Base-by-base conservation (phyloP, 2,113 vertebrate genomes). In the Cervus canadensis region DNA sequence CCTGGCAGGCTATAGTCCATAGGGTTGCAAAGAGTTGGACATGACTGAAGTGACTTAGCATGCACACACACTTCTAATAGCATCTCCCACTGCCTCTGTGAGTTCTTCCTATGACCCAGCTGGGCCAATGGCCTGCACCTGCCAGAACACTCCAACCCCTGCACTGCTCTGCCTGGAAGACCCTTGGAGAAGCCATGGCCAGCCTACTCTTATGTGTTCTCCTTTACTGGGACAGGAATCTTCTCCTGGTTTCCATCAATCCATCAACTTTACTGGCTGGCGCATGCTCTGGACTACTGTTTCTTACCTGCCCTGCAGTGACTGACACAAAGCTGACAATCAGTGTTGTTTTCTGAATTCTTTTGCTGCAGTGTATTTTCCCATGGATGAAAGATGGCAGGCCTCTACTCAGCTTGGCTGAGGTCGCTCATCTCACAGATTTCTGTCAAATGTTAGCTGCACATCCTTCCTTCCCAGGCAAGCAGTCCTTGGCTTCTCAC, bases 391-490 rank as follows among this genome's bases (percentile, higher is more conserved):
- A 92, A 95, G 50, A 96, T 81, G 71, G 92, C 97, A 97, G 74
- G 91, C 78, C 60, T 76, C 56, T 95, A 83, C 33, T 84, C 21
- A 43, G 79, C 21, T 93, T 91, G 96, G 93, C 92, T 26, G 16
- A 13, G 25, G 30, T 2, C 2, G 10, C 45, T 87, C 74, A 74
- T 36, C 12, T 11, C 92, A 89, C 96, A 97, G 88, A 60, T 0
- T 0, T 81, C 71, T 79, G 74, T 92, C 94, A 89, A 74, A 57
- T 36, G 7, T 52, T 26, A 88, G 83, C 62, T 17, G 86, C 93
- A 71, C 90, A 50, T 54, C 97, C 96, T 87, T 96, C 96, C 87
- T 84, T 96, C 95, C 87, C 94, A 96, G 87, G 96, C 95, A 92
- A 94, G 95, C 64, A 26, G 5, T 62, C 94, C 85, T 91, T 95